A percentile compares a stretch with the other conserved stretches of the same genome.
phyloP scores from a whole-genome alignment of 2,888 invertebrate genomes.

The Dioctria rufipes region DNA sequence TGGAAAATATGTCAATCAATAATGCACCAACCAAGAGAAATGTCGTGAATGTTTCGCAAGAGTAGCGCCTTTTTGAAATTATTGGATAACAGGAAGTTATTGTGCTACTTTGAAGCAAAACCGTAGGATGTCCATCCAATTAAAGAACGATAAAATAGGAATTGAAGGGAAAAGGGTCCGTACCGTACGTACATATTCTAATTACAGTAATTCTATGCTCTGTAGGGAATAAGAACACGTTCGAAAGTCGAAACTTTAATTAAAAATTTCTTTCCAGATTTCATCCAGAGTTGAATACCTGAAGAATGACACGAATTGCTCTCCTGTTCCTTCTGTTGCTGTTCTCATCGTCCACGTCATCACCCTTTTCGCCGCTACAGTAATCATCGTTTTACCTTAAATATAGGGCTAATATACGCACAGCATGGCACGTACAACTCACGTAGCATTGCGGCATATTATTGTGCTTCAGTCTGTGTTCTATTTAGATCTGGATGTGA shows the following conservation, averaged over 20 bases:
- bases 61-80: neutral
- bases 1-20: slow-evolving; percentile 38
- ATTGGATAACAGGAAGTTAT: neutral
- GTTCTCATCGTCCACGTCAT: slow-evolving; percentile 4
- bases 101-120: neutral
- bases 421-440: slow-evolving; percentile 38
- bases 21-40: neutral
- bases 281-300: neutral
- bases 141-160: neutral
- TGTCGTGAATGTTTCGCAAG: slow-evolving; percentile 4
- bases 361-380: too few relatives aligned
- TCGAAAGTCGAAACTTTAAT: slow-evolving; percentile 6
- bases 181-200: neutral
- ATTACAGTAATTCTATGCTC: neutral
- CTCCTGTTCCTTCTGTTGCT: neutral
- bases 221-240: neutral
- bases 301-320: neutral
- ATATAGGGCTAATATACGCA: slow-evolving; percentile 44
- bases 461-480: slow-evolving; percentile 30
- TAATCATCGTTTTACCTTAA: slow-evolving; percentile 1
- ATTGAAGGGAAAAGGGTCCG: neutral
- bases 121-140: slow-evolving; percentile 2
- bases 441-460: slow-evolving; percentile 32
- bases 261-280: slow-evolving; percentile 10
- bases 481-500: slow-evolving; percentile 33